Evolutionary conservation across 2,888 invertebrate genomes (phyloP), one percentile per base, ranked within the genome.

Genomic region (Odontomyia ornata): DNA sequence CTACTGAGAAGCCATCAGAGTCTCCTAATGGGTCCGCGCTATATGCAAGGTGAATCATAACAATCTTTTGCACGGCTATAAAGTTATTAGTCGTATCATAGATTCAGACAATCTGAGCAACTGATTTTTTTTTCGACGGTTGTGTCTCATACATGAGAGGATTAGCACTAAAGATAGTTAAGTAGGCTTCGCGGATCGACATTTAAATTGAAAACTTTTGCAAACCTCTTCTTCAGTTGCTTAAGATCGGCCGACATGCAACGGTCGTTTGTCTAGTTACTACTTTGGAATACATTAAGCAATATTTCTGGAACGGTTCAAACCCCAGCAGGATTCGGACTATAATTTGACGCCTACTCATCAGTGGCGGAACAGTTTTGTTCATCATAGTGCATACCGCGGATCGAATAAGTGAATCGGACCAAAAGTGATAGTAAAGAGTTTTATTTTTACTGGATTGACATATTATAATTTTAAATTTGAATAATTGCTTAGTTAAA

Each of bases 201-300:
- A 84, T 85, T 86, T 86, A 86, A 86, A 86, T 85, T 85, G 84
- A 84, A 83, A 85, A 85, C 85, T 83, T 85, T 82, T 77, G 81
- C 82, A 81, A 83, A 83, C 83, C 84, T 85, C 86, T 82, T 85
- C 86, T 86, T 86, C 86, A 86, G 86, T 86, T 86, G 85, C 84
- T 85, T 83, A 83, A 85, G 85, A 86, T 85, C 86, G 85, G 84
- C 85, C 85, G 83, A 81, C 82, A 85, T 85, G 84, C 84, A 85
- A 86, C 85, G 86, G 84, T 85, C 86, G 79, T 79, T 78, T 73
- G 2, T n/a, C 47, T 52, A 56, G 56, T 72, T 64, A 52, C 30
- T 28, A 52, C 27, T 57, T 67, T 79, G 76, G 78, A 80, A 56
- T 76, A 77, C 76, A 79, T 27, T 64, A 47, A 62, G 27, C 60